Base-by-base conservation (phyloP, 2,797 vertebrate species). In the Paramormyrops hopkinsi region DNA sequence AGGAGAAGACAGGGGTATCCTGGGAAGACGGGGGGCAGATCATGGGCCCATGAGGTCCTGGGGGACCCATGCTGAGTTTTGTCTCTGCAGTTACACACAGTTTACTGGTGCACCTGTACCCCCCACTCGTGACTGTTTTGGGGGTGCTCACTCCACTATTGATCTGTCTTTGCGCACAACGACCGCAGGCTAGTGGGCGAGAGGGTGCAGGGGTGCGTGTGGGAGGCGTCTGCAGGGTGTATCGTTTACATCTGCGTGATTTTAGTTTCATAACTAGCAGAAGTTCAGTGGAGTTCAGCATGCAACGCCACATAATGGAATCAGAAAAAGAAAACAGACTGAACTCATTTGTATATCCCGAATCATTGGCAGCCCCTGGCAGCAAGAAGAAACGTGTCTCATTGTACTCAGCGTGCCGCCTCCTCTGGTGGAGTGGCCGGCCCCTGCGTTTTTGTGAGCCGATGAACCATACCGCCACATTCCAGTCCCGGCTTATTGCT, bases 111-210 rank as follows among this genome's bases (percentile, higher is more conserved):
- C 50, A 59, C 62, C 33, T 51, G 25, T 73, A 37, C 29, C 29
- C 29, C 29, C 29, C 1, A 37, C 65, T 73, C 29, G 50, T 59
- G 19, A 33, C 29, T 53, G 87, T 88, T 90, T 88, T 37, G 22
- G 76, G 83, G 62, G 25, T 50, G 65, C 46, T 29, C 44, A 11
- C 51, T 90, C 86, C 33, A 51, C 88, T 87, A 89, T 86, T 90
- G 88, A 87, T 89, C 37, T 41, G 69, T 6, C 14, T 76, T 17
- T 19, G 4, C 17, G 5, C 37, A n/a, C 14, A 6, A 7, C 7
- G 12, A 17, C 37, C 4, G 37, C 73, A 7, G 19, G 41, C 44
- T 7, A 29, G 51, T 41, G 51, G 51, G 29, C 6, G 33, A 14
- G 88, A 62, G 33, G 46, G n/a, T 9, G 11, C 22, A 9, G 41